Base-by-base conservation (phyloP, 1,140 invertebrate genomes). In the Philaenus spumarius region DNA sequence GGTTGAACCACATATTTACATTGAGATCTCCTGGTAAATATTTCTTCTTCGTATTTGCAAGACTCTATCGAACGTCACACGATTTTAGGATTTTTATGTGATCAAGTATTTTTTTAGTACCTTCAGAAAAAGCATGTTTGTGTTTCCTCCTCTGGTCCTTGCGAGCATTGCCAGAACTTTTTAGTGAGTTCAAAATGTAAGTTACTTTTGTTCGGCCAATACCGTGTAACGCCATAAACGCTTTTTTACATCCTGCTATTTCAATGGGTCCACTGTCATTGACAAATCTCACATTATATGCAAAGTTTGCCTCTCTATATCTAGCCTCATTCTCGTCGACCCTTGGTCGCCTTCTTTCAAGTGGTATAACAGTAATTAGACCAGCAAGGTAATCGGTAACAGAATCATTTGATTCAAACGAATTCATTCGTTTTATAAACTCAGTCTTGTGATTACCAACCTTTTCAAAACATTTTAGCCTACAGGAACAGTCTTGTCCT, bases 1-100 rank as follows among this genome's bases (percentile, higher is more conserved):
- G 30, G 12, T 43, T 26, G 35, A 34, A 53, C 15, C 53, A 40
- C 6, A 45, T 59, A 20, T 52, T 54, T 34, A 53, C 42, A 34
- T 37, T 59, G 24, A 59, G 51, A 46, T 59, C 58, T n/a, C n/a
- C n/a, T 47, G 58, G 50, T 15, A 59, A 47, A 39, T 59, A 59
- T 45, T 53, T 59, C 15, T 59, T 59, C 14, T 51, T 40, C 1
- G 35, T 50, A 43, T 58, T 46, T 50, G 30, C 23, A 43, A 53
- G 24, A 35, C 39, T 37, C 34, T 59, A 59, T 14, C 42, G 23
- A 40, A 40, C 46, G n/a, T 51, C 15, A 14, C 58, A 43, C 9
- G 26, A 39, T 23, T 53, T 53, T 30, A 59, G 42, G 22, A 23
- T 43, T 45, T 55, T 55, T 6, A 55, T 55, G 42, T 59, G 58